Percentiles rank a stretch among this genome's conserved stretches.
phyloP scores from a whole-genome alignment of 2,797 vertebrate species.

The Harpagifer antarcticus region DNA sequence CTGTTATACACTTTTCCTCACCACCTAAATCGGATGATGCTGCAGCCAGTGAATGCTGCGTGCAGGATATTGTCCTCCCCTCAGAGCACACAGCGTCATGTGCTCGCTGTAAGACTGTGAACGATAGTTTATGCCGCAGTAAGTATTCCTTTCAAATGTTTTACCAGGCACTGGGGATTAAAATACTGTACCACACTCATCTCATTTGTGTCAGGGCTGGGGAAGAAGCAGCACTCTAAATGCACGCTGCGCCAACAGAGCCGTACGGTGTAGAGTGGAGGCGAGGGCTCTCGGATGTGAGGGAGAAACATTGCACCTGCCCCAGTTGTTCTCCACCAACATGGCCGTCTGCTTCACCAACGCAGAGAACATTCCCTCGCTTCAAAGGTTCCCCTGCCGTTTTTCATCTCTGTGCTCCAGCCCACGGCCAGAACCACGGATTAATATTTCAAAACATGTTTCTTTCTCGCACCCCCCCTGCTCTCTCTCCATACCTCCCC shows the following conservation, averaged over 20 bases:
- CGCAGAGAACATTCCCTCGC: constrained; percentile 79
- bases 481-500: constrained; percentile 35
- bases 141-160: constrained; percentile 81
- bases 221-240: constrained; percentile 74
- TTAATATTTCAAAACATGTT: constrained; percentile 86
- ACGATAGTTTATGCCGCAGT: constrained; percentile 76
- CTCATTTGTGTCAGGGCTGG: constrained; percentile 76
- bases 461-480: constrained; percentile 65
- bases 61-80: constrained; percentile 54
- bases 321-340: constrained; percentile 76
- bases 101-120: constrained; percentile 71
- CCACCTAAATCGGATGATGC: constrained; percentile 54
- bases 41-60: constrained; percentile 24
- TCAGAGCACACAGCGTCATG: constrained; percentile 42
- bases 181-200: constrained; percentile 74
- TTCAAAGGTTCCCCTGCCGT: constrained; percentile 82
- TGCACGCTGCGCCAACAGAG: constrained; percentile 66
- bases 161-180: constrained; percentile 81
- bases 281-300: constrained; percentile 62
- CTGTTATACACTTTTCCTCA: constrained; percentile 55
- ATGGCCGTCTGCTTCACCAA: constrained; percentile 77
- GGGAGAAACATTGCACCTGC: constrained; percentile 65
- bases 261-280: constrained; percentile 46
- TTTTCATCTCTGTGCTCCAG: constrained; percentile 82
- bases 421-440: constrained; percentile 85